These are phyloP conservation scores for Agrochola macilenta DNA, from an alignment of 2,888 invertebrate species.

Conservation along the genomic window DNA sequence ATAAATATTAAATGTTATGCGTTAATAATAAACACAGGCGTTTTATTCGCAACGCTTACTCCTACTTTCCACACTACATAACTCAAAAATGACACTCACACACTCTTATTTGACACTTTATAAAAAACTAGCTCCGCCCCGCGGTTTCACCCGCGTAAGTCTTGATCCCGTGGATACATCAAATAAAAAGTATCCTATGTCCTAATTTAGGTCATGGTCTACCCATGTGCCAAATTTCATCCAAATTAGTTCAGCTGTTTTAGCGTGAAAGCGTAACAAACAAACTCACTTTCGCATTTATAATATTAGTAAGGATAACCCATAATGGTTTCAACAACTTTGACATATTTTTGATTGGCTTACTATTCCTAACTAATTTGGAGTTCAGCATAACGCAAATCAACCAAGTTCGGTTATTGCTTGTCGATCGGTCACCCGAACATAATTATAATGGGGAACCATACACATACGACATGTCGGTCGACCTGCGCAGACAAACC, in stretches of 20 bases:
- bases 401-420: background rate
- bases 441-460: background rate
- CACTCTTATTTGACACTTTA: background rate
- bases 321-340: background rate
- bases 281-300: no score
- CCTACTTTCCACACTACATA: background rate
- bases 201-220: no score
- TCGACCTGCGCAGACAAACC: no score
- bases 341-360: background rate
- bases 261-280: no score
- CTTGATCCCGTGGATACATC: no score
- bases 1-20: conserved; percentile 93
- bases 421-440: background rate
- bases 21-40: conserved; percentile 91
- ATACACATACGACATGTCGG: no score
- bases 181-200: no score
- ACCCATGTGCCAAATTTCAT: no score
- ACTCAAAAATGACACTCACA: background rate
- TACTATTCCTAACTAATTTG: background rate
- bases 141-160: no score
- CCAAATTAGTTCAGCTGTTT: no score
- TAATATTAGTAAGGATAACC: background rate
- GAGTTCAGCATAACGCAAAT: background rate
- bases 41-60: conserved; percentile 75
- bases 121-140: background rate